Base-by-base conservation (phyloP, 2,797 vertebrate genomes). In the Petrocephalus sullivani region DNA sequence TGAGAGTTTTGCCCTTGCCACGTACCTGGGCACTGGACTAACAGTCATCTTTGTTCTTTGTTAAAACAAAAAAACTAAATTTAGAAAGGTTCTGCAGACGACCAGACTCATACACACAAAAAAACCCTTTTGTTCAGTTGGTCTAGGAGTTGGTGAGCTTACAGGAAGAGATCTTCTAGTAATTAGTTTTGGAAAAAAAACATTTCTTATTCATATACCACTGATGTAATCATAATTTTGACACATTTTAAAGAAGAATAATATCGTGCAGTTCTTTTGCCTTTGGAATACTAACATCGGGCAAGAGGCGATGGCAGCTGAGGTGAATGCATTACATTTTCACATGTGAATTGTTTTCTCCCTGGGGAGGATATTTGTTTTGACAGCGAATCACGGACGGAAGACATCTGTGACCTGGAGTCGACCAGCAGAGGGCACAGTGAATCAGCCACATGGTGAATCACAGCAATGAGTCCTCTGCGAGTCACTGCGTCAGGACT, bases 371-470 rank as follows among this genome's bases (percentile, higher is more conserved):
- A 61, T 51, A 85, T 64, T 41, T 88, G 82, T 83, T 61, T 58
- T 81, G 87, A 87, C 64, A 81, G 51, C 33, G 9, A 87, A 87
- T 87, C 51, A 56, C 54, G 53, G 87, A 87, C 6, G 51, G 67
- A 56, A 46, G 87, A 37, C 67, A 75, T 78, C 87, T 57, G 51
- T 81, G 87, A 58, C 67, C 87, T 81, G 67, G 19, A 41, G 51
- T 54, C 2, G 46, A 56, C 49, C 33, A 16, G 53, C 6, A 58
- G 67, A 23, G n/a, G 57, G 33, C 16, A 37, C 5, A 23, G 54
- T 3, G 12, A n/a, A 19, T 28, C 2, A 33, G 28, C 7, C 16
- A 37, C 83, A 54, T 14, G n/a, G 56, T 41, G 84, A 86, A 23
- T 58, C 56, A 57, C 16, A 58, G 53, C 12, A n/a, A 56, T 57